Base-by-base conservation (phyloP, 2,113 vertebrate species). In the Puffinus mauretanicus region DNA sequence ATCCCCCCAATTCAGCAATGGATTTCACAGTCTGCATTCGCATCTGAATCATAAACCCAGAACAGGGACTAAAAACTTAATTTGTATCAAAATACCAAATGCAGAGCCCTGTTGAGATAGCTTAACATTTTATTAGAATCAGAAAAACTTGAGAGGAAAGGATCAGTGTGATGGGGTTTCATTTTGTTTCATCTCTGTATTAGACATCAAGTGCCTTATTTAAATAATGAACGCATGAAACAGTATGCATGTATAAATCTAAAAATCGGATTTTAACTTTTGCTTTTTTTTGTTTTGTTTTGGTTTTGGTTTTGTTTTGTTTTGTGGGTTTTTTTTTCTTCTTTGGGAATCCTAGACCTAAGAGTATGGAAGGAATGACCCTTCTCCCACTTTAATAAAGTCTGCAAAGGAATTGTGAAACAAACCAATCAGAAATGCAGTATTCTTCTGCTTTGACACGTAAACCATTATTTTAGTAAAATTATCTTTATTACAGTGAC, bases 391-490 rank as follows among this genome's bases (percentile, higher is more conserved):
- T 96, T 91, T 95, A 96, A 97, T 95, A 79, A 94, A 67, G 11
- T 90, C 51, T 97, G 54, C 47, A 65, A 92, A 92, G 52, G 38
- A 82, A 52, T 49, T 79, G 19, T 90, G 38, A 52, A 95, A 77
- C 14, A 40, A 94, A 58, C 27, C 72, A 88, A 82, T 90, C 60
- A 93, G 70, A 96, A 97, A 96, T 86, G 38, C 46, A 79, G 46
- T 67, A 72, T 76, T 93, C 30, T 84, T 65, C 54, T 88, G 34
- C 49, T 87, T 78, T 5, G 4, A 76, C 55, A 95, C 2, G 8
- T 80, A 95, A 65, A 91, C 20, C 66, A 94, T 82, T 93, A 86
- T 95, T 96, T 96, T 95, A 97, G 86, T 93, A 94, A 98, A 95
- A 88, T 67, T 73, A 46, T 78, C 40, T 21, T 34, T 88, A 65